phyloP scores from a whole-genome alignment of 2,888 invertebrate species.

The Lycocerus yunnanus region DNA sequence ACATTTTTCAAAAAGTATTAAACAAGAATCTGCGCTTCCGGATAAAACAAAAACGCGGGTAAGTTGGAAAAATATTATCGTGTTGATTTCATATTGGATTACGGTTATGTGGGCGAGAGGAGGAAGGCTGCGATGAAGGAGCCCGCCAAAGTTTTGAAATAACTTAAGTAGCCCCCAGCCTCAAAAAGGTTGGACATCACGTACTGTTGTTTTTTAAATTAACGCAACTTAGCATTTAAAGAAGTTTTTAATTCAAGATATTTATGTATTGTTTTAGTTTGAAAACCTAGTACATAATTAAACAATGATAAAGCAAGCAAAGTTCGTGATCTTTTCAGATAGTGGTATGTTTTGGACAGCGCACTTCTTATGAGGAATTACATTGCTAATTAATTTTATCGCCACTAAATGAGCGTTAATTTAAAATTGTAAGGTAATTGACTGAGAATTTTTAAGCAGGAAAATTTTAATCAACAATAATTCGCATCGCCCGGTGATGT shows the following conservation, averaged over 20 bases:
- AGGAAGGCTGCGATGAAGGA: no score
- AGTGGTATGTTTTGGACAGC: neutral
- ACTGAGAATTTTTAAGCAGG: neutral
- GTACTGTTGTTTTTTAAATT: neutral
- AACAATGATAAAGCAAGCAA: slow-evolving; percentile 14
- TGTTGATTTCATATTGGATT: neutral
- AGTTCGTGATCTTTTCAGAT: slow-evolving; percentile 17
- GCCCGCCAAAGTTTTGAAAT: no score
- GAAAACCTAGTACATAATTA: slow-evolving; percentile 13
- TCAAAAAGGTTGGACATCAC: no score
- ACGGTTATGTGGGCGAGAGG: no score
- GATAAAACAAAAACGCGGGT: neutral
- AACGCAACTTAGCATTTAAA: neutral
- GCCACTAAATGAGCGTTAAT: neutral
- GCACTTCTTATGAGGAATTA: neutral
- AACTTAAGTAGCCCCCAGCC: no score
- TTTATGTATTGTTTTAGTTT: neutral
- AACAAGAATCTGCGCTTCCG: neutral
- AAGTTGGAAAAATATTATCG: neutral
- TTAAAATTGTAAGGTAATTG: neutral
- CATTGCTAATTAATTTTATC: neutral
- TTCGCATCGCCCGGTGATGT: neutral
- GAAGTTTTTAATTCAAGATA: neutral
- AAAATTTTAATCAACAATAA: neutral
- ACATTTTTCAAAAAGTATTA: no score